phyloP scores from a whole-genome alignment of 2,888 invertebrate species.

The Callinectes sapidus region DNA sequence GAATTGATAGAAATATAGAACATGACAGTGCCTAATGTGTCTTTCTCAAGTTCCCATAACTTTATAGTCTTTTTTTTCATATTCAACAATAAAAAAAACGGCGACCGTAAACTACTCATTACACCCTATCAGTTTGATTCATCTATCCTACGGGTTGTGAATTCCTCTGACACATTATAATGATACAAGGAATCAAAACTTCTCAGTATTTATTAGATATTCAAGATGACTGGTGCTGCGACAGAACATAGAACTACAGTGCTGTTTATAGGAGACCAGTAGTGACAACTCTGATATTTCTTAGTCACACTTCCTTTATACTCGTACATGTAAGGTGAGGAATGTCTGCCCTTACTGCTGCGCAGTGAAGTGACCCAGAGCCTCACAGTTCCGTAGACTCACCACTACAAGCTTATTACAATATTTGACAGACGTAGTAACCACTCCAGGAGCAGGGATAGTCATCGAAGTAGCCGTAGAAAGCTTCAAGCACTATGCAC shows the following conservation, averaged over 20 bases:
- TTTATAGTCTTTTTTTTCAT: too few relatives aligned
- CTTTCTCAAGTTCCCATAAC: too few relatives aligned
- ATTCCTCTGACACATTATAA: background rate
- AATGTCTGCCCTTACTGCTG: background rate
- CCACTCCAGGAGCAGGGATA: background rate
- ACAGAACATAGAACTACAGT: background rate
- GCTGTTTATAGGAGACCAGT: background rate
- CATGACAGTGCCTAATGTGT: too few relatives aligned
- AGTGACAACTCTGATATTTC: background rate
- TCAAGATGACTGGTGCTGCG: background rate
- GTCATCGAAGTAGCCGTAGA: background rate
- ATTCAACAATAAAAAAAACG: too few relatives aligned
- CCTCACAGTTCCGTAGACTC: too few relatives aligned
- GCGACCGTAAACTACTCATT: too few relatives aligned
- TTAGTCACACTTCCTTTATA: background rate
- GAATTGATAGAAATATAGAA: too few relatives aligned
- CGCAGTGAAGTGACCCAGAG: background rate
- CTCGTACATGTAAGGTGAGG: background rate
- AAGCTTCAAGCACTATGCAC: background rate
- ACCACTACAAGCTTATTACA: background rate
- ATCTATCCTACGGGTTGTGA: too few relatives aligned
- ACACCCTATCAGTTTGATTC: too few relatives aligned
- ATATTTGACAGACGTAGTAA: conserved; percentile 2
- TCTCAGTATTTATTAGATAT: background rate
- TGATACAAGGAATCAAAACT: background rate